A percentile compares a stretch with the other conserved stretches of the same genome.
phyloP scores from a whole-genome alignment of 2,113 vertebrate species.

The Bufo bufo region DNA sequence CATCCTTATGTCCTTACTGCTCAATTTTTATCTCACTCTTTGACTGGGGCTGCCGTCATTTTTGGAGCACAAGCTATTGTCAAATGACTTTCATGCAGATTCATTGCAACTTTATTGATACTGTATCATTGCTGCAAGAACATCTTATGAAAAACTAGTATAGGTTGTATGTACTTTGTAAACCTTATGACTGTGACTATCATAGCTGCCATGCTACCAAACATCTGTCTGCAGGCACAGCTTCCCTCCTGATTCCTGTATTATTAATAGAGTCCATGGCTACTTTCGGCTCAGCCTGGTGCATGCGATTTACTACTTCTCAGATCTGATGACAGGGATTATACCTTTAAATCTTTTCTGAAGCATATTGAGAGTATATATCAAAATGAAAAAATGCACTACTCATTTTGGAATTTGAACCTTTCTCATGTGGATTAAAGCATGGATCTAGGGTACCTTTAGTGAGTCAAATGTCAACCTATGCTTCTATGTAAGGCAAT shows the following conservation, averaged over 20 bases:
- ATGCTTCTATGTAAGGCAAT: no score
- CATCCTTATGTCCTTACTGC: no score
- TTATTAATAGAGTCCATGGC: background rate
- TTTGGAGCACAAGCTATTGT: no score
- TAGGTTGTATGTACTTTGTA: background rate
- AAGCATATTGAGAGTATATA: background rate
- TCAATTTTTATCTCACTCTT: no score
- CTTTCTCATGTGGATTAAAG: background rate
- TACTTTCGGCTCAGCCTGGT: background rate
- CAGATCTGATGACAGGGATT: background rate
- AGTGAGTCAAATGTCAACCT: no score
- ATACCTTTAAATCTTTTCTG: background rate
- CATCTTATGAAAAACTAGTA: background rate
- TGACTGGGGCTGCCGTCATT: no score
- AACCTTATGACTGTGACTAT: background rate
- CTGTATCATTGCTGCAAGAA: no score
- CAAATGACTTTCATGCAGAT: no score
- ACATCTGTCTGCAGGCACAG: background rate
- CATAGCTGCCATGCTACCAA: no score
- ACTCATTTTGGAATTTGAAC: background rate
- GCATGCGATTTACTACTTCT: background rate
- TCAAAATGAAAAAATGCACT: background rate
- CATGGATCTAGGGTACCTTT: background rate
- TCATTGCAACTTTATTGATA: no score
- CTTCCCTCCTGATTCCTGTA: background rate